A percentile compares a stretch with the other conserved stretches of the same genome.
These are phyloP conservation scores for Pteria penguin DNA, from an alignment of 2,888 invertebrate genomes.

Conservation along the genomic window DNA sequence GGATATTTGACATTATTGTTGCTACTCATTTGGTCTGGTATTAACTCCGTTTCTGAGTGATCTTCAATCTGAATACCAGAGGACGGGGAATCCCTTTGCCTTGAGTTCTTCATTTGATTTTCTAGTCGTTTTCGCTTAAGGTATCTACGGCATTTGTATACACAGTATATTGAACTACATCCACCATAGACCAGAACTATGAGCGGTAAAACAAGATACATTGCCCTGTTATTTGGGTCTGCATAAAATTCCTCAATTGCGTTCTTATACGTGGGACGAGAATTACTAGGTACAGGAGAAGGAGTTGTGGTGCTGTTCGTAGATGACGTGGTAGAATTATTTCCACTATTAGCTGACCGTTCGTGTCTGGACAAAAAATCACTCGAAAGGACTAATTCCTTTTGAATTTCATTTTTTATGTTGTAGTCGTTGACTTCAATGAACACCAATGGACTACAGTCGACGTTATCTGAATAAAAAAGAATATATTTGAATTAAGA, in stretches of 20 bases:
- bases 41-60: not conserved
- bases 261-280: constrained; percentile 1
- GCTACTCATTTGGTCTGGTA: not conserved
- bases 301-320: not conserved
- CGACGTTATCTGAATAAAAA: no score
- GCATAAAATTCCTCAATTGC: constrained; percentile 56
- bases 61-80: constrained; percentile 1
- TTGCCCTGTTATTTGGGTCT: constrained; percentile 66
- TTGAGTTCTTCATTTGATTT: constrained; percentile 2
- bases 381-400: no score
- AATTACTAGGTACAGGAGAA: not conserved
- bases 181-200: constrained; percentile 64
- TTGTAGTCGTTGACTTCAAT: not conserved
- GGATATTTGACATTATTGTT: not conserved
- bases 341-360: not conserved
- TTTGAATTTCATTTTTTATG: no score
- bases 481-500: no score
- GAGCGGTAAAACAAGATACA: constrained; percentile 64
- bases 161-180: constrained; percentile 62
- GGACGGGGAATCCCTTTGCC: not conserved
- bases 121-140: constrained; percentile 34
- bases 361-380: not conserved
- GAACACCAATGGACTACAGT: no score
- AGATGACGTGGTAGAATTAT: not conserved
- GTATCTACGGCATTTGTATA: constrained; percentile 56